Evolutionary conservation across 1,140 invertebrate species (phyloP), one percentile per base, ranked within the genome.

Genomic region (Oncopodura yosiiana): DNA sequence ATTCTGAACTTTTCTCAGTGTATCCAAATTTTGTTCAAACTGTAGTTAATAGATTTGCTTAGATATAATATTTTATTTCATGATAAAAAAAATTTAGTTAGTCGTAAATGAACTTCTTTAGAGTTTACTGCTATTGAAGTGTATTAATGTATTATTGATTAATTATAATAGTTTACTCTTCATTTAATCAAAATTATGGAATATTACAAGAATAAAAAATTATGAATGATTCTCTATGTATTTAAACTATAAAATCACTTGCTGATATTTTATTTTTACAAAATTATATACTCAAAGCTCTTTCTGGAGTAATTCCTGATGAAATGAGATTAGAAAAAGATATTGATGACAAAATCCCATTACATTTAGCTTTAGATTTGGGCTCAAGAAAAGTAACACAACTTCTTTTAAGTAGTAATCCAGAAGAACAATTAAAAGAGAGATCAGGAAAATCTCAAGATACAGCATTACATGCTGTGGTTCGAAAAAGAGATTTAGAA

Each of bases 331-430:
- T 91, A 24, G 80, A 81, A 67, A 74, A 78, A 37, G 92, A 96
- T 74, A 86, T 83, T 93, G 90, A 83, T 82, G 93, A 92, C 53
- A 89, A 88, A 71, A 87, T 94, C 65, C 92, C 94, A 58, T 74
- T 98, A 62, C 81, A 94, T 66, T 72, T 93, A 63, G 90, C 94
- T 26, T 84, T 95, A 48, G 90, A 95, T 69, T 82, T 83, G 29
- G 92, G 92, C 11, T 94, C 94, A 72, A 82, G 91, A 68, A 85
- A 86, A 48, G 91, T 94, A 78, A 86, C 86, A 66, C 78, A 86
- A 60, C 92, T 96, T 73, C 76, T 97, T 19, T 76, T 98, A 46
- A 78, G 82, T 12, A 50, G 65, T 21, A 56, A 66, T 78, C 84
- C 69, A 78, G 87, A 77, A 81, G 87, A 56, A 74, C 83, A 55